Conservation (phyloP, 2,888 invertebrate genomes). For the Mesorhabditis belari region DNA sequence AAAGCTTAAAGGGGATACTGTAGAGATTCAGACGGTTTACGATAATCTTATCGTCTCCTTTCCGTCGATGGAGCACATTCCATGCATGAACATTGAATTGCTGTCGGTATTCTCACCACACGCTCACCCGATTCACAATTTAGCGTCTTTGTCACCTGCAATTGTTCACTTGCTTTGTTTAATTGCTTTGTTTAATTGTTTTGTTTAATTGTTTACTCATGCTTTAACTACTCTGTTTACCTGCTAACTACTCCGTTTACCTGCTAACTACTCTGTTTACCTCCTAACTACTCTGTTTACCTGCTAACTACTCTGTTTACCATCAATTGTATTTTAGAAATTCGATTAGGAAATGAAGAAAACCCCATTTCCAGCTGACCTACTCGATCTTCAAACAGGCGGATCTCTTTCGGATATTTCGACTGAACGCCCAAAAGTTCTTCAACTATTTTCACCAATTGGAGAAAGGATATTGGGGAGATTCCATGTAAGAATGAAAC, state of each 20-base stretch:
- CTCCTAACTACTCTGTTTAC: too few species aligned
- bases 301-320: too few species aligned
- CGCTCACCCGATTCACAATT: neutral
- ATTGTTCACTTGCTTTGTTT: neutral
- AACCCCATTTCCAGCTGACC: constrained; percentile 60
- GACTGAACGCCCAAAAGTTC: constrained; percentile 61
- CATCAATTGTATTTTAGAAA: too few species aligned
- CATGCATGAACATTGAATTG: neutral
- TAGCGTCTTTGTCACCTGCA: neutral
- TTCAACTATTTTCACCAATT: constrained; percentile 62
- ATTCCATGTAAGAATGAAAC: constrained; percentile 64
- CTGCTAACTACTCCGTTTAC: too few species aligned
- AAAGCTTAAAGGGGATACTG: too few species aligned
- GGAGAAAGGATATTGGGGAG: constrained; percentile 62
- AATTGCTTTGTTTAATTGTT: neutral
- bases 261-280: too few species aligned
- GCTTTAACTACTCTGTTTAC: too few species aligned
- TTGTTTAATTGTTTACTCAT: neutral
- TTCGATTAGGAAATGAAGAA: too few species aligned
- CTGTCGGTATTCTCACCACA: neutral
- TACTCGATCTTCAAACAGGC: constrained; percentile 61
- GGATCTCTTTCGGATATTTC: constrained; percentile 62
- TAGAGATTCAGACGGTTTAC: too few species aligned
- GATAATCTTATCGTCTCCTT: neutral
- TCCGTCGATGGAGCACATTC: neutral